Percentiles rank a stretch among this genome's conserved stretches.
Conservation (phyloP, 1,140 invertebrate genomes). For the Micrasema minimum region DNA sequence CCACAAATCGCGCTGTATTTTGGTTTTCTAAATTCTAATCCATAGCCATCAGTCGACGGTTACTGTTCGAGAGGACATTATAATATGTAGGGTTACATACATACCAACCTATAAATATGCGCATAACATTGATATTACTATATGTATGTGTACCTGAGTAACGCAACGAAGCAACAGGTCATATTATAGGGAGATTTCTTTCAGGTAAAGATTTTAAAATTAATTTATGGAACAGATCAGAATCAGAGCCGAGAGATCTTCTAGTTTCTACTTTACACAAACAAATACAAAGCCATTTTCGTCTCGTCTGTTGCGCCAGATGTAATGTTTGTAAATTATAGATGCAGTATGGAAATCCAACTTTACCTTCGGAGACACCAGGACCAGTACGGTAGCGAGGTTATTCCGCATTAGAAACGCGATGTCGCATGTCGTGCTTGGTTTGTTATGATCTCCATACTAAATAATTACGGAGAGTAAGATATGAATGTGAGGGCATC, state of each 20-base stretch:
- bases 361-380: not conserved
- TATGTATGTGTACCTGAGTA: too few species aligned
- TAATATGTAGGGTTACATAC: too few species aligned
- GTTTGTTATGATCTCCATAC: slow-evolving; percentile 9
- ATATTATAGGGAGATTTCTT: too few species aligned
- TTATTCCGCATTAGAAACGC: slow-evolving; percentile 6
- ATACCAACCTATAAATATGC: too few species aligned
- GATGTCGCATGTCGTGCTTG: slow-evolving; percentile 20
- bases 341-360: not conserved
- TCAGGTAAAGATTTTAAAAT: too few species aligned
- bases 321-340: too few species aligned
- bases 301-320: slow-evolving; percentile 13
- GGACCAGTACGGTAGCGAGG: not conserved
- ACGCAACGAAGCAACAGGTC: too few species aligned
- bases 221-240: too few species aligned
- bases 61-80: not conserved
- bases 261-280: too few species aligned
- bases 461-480: slow-evolving; percentile 19
- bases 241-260: too few species aligned
- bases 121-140: too few species aligned
- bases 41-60: not conserved
- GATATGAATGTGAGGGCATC: slow-evolving; percentile 17
- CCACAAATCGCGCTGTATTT: slow-evolving; percentile 1
- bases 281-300: too few species aligned
- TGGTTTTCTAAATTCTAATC: not conserved